Base-by-base conservation (phyloP, 2,113 vertebrate species). In the Drymodes brunneopygia region DNA sequence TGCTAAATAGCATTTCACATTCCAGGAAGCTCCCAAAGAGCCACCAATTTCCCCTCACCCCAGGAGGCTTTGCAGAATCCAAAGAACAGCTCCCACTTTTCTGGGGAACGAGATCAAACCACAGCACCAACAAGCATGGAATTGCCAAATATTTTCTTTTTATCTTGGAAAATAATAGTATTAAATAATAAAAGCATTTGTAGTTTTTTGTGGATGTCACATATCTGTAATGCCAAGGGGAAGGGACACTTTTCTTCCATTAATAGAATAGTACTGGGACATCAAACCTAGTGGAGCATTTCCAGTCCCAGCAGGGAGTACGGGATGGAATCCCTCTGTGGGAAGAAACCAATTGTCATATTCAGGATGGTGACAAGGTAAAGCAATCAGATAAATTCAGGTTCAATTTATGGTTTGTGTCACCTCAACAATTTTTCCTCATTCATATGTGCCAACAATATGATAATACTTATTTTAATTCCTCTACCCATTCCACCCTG, bases 41-140 rank as follows among this genome's bases (percentile, higher is more conserved):
- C 81, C 95, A 92, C 61, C 86, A 94, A 95, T 96, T 97, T 97
- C 95, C 92, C 67, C 20, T 94, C 80, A 88, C 69, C 13, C 48
- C 20, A 9, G 91, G 91, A 94, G 28, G n/a, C 57, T 94, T 94
- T 74, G 51, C 40, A 84, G 60, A 89, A 74, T 95, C 94, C 92
- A 95, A 91, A 82, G 73, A 92, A 75, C 45, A 91, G 81, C 21
- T 54, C 66, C 69, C 53, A 85, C 25, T 95, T 81, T 92, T 91
- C 48, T 70, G 82, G 75, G 60, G 87, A 90, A 90, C 14, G 33
- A 58, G 71, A 90, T 88, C 82, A 96, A 96, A 94, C 88, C 92
- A 78, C 92, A 96, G 56, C 44, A 88, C 71, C 81, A 95, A 62
- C 31, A 88, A 92, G 28, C 15, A 57, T 15, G 15, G n/a, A 61